phyloP scores from a whole-genome alignment of 1,140 invertebrate genomes.

The Samia ricini region DNA sequence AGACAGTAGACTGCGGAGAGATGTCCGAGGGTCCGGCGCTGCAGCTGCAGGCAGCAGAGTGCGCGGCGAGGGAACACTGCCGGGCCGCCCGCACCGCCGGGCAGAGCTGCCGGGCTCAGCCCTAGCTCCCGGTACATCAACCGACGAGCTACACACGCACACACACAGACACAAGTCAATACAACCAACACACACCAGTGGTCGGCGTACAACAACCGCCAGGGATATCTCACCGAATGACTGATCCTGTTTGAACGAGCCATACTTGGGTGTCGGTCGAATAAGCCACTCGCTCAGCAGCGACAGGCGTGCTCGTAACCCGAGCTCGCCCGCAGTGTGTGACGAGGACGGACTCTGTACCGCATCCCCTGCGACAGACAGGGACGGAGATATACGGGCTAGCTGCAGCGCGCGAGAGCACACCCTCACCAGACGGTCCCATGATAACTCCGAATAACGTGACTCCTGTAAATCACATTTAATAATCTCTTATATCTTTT shows the following conservation, averaged over 20 bases:
- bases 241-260: slow-evolving; percentile 46
- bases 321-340: slow-evolving; percentile 9
- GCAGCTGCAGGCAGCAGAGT: slow-evolving; percentile 86
- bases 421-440: slow-evolving; percentile 43
- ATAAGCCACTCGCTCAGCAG: slow-evolving; percentile 58
- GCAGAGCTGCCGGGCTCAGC: slow-evolving; percentile 60
- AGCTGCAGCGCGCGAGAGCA: slow-evolving; percentile 50
- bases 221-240: slow-evolving; percentile 38
- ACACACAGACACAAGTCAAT: neutral
- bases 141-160: slow-evolving; percentile 81
- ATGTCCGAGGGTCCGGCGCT: slow-evolving; percentile 94
- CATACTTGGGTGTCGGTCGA: slow-evolving; percentile 40
- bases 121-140: slow-evolving; percentile 80
- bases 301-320: slow-evolving; percentile 43
- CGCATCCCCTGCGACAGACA: slow-evolving; percentile 9
- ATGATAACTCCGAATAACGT: slow-evolving; percentile 52
- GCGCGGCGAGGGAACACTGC: slow-evolving; percentile 81
- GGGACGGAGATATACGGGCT: slow-evolving; percentile 20
- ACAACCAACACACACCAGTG: no score
- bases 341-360: neutral
- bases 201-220: neutral
- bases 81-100: slow-evolving; percentile 25
- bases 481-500: neutral
- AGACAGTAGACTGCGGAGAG: slow-evolving; percentile 98
- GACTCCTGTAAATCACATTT: slow-evolving; percentile 33